A percentile compares a stretch with the other conserved stretches of the same genome.
phyloP scores from a whole-genome alignment of 2,113 vertebrate species.

The Pao palembangensis region DNA sequence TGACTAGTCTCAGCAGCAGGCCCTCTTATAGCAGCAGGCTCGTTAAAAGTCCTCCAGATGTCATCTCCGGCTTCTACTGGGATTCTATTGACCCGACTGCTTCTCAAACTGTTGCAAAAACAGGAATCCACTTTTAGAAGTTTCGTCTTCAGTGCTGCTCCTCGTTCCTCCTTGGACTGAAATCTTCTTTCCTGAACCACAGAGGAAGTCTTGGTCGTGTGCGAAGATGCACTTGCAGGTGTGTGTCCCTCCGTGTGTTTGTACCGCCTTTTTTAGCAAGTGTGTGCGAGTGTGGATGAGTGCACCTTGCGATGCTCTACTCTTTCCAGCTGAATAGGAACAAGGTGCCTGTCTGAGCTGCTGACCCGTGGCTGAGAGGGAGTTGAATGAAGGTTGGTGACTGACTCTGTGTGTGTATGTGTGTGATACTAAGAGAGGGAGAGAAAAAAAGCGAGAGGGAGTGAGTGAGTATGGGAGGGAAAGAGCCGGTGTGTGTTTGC shows the following conservation, averaged over 20 bases:
- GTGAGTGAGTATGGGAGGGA: slow-evolving; percentile 56
- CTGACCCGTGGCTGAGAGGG: slow-evolving; percentile 70
- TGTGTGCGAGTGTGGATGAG: slow-evolving; percentile 24
- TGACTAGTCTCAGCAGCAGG: slow-evolving; percentile 27
- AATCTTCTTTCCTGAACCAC: slow-evolving; percentile 44
- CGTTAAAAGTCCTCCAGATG: slow-evolving; percentile 29
- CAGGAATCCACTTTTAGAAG: slow-evolving; percentile 53
- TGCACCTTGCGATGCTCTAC: slow-evolving; percentile 66
- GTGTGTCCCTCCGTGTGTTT: background rate
- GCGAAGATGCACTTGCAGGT: slow-evolving; percentile 21
- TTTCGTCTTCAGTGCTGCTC: slow-evolving; percentile 36
- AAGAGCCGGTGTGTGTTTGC: slow-evolving; percentile 42
- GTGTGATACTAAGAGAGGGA: slow-evolving; percentile 25
- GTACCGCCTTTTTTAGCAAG: slow-evolving; percentile 24
- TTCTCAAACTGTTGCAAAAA: slow-evolving; percentile 25
- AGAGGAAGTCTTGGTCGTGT: slow-evolving; percentile 46
- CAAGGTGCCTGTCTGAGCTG: slow-evolving; percentile 68
- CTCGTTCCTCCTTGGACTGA: slow-evolving; percentile 43
- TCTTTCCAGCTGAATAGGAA: slow-evolving; percentile 63
- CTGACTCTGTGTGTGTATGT: slow-evolving; percentile 50
- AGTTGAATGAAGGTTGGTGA: slow-evolving; percentile 67
- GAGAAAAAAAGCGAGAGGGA: slow-evolving; percentile 35
- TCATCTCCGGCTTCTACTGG: slow-evolving; percentile 41
- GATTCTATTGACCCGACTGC: slow-evolving; percentile 1
- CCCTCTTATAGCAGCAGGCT: slow-evolving; percentile 33